These are phyloP conservation scores for Chrysocyon brachyurus DNA, from an alignment of 2,797 vertebrate species.

Conservation along the genomic window DNA sequence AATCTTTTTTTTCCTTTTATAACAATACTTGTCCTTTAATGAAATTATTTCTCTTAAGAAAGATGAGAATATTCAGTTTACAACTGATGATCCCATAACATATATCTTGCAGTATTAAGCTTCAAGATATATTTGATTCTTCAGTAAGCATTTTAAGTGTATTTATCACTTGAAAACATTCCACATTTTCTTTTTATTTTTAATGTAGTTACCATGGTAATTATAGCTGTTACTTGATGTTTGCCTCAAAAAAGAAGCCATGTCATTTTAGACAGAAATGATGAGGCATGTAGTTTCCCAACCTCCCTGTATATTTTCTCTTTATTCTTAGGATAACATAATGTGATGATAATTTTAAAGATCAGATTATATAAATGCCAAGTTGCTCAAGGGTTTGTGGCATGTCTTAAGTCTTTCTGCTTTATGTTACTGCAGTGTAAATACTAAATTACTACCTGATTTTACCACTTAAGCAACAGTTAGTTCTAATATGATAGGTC, in stretches of 20 bases:
- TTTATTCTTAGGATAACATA: not conserved
- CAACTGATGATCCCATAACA: constrained; percentile 79
- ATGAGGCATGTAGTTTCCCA: not conserved
- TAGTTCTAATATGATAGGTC: not conserved
- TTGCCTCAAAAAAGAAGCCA: constrained; percentile 68
- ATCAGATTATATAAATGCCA: not conserved
- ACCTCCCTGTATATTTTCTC: not conserved
- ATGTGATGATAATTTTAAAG: not conserved
- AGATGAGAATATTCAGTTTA: constrained; percentile 67
- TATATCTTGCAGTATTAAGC: constrained; percentile 68
- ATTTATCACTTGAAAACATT: constrained; percentile 86
- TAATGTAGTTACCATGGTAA: constrained; percentile 83
- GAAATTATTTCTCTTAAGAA: constrained; percentile 76
- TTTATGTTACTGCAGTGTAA: not conserved
- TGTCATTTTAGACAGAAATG: constrained; percentile 69
- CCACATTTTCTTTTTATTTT: constrained; percentile 80
- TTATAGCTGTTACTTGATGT: constrained; percentile 73
- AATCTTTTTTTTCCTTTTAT: constrained; percentile 61
- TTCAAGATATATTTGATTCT: constrained; percentile 79
- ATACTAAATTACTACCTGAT: not conserved
- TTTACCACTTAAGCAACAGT: not conserved
- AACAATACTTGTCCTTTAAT: constrained; percentile 65
- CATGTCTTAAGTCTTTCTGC: not conserved
- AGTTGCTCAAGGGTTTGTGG: not conserved
- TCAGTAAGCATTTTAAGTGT: constrained; percentile 82